Evolutionary conservation across 2,797 vertebrate genomes (phyloP), one percentile per base, ranked within the genome.

Genomic region (Eremophila alpestris): DNA sequence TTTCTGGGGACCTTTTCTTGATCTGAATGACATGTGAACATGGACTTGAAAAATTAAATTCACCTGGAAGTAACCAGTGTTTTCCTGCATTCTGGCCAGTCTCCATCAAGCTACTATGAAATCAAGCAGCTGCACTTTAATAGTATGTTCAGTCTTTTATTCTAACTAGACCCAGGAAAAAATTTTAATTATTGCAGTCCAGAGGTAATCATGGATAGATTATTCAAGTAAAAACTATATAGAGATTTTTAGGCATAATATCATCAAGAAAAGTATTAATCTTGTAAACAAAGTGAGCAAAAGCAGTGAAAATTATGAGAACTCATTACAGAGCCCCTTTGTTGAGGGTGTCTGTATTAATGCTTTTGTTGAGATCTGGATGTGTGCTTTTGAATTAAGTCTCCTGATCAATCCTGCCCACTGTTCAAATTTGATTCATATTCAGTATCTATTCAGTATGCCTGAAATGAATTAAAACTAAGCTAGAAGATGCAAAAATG

Each of bases 361-460:
- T 30, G 32, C 15, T 73, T 87, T 64, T 69, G 27, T 58, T 89
- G 52, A 76, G 56, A 51, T 58, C 34, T 58, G 30, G 22, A 51
- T 79, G 13, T 40, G 7, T 54, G 43, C 17, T 89, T 79, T 82
- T 85, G n/a, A 86, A 75, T 63, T 59, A 70, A 43, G 32, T 69
- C 40, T 82, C 40, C 27, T 62, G 30, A 55, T 70, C 48, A 32
- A 14, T 78, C 30, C 21, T 0, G 0, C 27, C 9, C 5, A 2
- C 63, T 70, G 45, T 73, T 80, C 52, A 52, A 52, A 40, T 80
- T 63, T 67, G 13, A 13, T 83, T 67, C 36, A 11, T n/a, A 34
- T 48, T 77, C 26, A 11, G 21, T 55, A 74, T 49, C 20, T 80
- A 13, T 68, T 83, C n/a, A n/a, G 23, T 69, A 38, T 87, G n/a